Conservation (phyloP, 2,113 vertebrate genomes). For the Chlorodrepanis virens region DNA sequence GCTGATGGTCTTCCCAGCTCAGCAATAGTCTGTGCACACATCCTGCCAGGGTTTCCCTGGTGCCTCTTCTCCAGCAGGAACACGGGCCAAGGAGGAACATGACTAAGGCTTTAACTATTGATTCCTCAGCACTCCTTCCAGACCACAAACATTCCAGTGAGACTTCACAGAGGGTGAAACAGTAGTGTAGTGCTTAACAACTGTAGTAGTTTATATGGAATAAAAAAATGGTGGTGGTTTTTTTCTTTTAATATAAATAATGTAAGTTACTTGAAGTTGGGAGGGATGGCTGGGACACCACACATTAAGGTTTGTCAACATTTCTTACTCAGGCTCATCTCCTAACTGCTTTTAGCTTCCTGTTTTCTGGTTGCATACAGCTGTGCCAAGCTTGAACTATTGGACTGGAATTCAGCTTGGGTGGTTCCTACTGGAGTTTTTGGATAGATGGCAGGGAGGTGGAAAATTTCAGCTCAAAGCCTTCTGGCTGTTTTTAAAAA, state of each 20-base stretch:
- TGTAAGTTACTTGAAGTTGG: not conserved
- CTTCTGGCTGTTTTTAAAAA: not conserved
- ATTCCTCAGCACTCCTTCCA: not conserved
- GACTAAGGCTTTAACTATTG: not conserved
- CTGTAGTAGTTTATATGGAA: not conserved
- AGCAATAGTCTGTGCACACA: not conserved
- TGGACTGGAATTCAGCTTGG: slow-evolving; percentile 9
- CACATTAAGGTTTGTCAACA: not conserved
- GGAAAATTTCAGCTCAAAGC: not conserved
- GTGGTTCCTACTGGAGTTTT: not conserved
- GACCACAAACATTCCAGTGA: not conserved
- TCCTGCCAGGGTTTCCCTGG: not conserved
- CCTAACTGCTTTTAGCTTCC: not conserved
- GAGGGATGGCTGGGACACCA: not conserved
- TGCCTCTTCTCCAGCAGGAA: not conserved
- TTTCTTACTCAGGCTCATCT: not conserved
- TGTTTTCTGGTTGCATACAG: not conserved
- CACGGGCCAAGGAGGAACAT: not conserved
- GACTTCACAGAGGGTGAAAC: not conserved
- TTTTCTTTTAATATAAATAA: not conserved
- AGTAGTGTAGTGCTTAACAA: not conserved
- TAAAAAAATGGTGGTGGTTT: not conserved
- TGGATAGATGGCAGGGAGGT: not conserved
- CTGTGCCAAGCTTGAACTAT: not conserved
- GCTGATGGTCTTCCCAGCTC: not conserved